Conservation (phyloP, 1,140 invertebrate species). For the Formica selysi region DNA sequence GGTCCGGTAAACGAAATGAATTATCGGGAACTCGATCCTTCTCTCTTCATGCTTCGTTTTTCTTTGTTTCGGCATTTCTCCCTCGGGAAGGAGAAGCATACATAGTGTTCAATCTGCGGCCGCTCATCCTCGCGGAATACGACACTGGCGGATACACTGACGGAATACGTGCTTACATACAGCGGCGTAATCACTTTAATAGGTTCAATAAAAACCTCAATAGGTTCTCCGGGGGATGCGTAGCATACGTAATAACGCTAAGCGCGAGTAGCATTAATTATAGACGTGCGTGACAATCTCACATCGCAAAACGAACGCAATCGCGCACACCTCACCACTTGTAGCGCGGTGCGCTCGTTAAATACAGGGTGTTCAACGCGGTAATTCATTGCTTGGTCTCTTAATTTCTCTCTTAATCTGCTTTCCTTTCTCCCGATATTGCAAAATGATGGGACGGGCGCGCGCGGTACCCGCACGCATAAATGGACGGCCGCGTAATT, state of each 20-base stretch:
- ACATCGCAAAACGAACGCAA: conserved; percentile 25
- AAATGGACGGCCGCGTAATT: conserved; percentile 29
- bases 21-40: conserved; percentile 37
- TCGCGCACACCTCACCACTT: neutral
- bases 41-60: neutral
- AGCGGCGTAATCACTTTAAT: conserved; percentile 30
- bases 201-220: neutral
- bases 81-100: neutral
- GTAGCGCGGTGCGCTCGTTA: neutral
- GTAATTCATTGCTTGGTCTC: conserved; percentile 30
- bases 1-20: conserved; percentile 39
- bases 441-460: conserved; percentile 39
- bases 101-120: neutral
- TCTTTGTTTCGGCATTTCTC: neutral
- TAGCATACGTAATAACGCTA: neutral
- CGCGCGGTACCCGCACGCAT: neutral
- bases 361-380: conserved; percentile 30
- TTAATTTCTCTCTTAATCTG: conserved; percentile 19
- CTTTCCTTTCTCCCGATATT: neutral
- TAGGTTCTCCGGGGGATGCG: neutral
- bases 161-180: conserved; percentile 6
- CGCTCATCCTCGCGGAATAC: neutral
- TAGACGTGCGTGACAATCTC: conserved; percentile 47
- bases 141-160: neutral
- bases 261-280: conserved; percentile 32